Conservation (phyloP, 2,113 vertebrate genomes). For the Uria aalge region DNA sequence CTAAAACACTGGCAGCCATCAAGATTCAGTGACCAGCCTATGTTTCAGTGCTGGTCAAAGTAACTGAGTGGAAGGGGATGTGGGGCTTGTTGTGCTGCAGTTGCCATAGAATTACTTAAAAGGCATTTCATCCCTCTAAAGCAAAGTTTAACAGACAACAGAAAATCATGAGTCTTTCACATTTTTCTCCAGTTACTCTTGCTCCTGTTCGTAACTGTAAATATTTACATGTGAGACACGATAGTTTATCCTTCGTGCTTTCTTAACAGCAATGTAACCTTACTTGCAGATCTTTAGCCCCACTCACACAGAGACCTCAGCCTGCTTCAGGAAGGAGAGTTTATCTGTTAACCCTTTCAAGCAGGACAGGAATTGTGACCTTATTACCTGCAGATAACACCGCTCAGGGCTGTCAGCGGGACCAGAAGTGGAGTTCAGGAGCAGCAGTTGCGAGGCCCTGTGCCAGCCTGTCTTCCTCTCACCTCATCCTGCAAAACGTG, state of each 20-base stretch:
- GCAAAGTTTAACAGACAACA: neutral
- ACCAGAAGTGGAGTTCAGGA: neutral
- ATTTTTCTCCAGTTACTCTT: constrained; percentile 17
- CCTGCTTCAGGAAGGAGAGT: neutral
- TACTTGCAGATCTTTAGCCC: neutral
- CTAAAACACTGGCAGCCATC: neutral
- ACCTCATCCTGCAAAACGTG: neutral
- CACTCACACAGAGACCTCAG: neutral
- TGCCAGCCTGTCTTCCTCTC: neutral
- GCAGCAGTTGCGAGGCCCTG: neutral
- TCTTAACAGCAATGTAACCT: neutral
- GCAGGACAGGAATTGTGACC: neutral
- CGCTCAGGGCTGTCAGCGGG: neutral
- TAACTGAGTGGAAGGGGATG: neutral
- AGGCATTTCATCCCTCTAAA: neutral
- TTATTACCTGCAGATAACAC: neutral
- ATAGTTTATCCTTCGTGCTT: constrained; percentile 35
- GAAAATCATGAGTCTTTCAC: neutral
- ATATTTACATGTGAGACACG: constrained; percentile 21
- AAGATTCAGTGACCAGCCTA: neutral
- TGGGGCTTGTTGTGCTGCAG: neutral
- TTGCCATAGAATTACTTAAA: neutral
- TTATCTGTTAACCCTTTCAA: neutral
- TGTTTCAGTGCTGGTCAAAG: neutral
- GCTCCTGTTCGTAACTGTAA: constrained; percentile 5